A percentile compares a stretch with the other conserved stretches of the same genome.
These are phyloP conservation scores for Heliconius erato DNA, from an alignment of 2,888 invertebrate species.

Conservation along the genomic window DNA sequence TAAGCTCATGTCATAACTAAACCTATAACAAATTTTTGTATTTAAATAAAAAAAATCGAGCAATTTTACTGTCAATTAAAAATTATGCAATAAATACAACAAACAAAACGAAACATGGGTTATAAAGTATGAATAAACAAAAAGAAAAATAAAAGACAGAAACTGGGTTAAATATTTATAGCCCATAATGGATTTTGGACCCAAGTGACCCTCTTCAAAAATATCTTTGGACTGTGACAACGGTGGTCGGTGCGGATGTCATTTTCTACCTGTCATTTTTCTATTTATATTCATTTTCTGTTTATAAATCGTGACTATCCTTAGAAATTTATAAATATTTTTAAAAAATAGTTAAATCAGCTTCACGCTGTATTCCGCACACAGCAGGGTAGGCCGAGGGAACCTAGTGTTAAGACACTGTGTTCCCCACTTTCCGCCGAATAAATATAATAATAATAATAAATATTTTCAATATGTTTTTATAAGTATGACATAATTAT, in stretches of 20 bases:
- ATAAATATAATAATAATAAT: too few species aligned
- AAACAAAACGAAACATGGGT: background rate
- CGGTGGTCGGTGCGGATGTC: slow-evolving; percentile 57
- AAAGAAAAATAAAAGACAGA: slow-evolving; percentile 3
- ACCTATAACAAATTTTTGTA: too few species aligned
- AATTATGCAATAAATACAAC: background rate
- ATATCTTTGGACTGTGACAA: slow-evolving; percentile 61
- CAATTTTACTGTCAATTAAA: background rate
- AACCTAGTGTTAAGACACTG: too few species aligned
- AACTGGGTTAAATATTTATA: slow-evolving; percentile 20
- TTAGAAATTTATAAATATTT: background rate
- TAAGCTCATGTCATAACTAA: too few species aligned
- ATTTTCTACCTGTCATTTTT: slow-evolving; percentile 55
- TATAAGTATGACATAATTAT: too few species aligned
- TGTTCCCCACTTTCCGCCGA: too few species aligned
- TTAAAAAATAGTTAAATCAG: too few species aligned
- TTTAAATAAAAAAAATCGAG: background rate
- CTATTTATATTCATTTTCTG: background rate
- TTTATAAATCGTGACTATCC: background rate
- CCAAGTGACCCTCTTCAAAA: slow-evolving; percentile 64
- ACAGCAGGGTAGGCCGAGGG: too few species aligned
- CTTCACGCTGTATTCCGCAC: too few species aligned
- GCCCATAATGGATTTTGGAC: slow-evolving; percentile 35
- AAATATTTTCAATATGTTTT: too few species aligned
- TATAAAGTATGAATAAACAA: background rate